phyloP scores from a whole-genome alignment of 2,888 invertebrate genomes.

The Tetrapedia diversipes region DNA sequence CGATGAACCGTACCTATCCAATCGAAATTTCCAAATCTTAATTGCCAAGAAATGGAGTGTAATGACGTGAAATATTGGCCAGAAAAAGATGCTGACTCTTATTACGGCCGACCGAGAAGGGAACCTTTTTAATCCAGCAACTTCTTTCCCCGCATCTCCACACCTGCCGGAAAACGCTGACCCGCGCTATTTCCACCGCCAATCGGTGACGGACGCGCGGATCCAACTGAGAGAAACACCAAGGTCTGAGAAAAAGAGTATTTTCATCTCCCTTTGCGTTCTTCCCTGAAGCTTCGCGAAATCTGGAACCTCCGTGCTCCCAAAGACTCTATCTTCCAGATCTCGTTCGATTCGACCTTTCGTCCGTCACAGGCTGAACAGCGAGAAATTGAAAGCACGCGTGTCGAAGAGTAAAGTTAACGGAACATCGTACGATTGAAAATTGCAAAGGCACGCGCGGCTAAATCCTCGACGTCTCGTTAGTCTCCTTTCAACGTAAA shows the following conservation, averaged over 20 bases:
- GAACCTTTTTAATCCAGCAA: constrained; percentile 78
- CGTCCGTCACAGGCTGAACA: neutral
- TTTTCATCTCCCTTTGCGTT: constrained; percentile 22
- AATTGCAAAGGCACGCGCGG: neutral
- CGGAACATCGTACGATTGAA: neutral
- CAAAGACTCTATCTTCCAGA: neutral
- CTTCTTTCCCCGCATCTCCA: constrained; percentile 34
- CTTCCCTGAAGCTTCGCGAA: constrained; percentile 16
- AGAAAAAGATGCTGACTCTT: constrained; percentile 81
- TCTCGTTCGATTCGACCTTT: neutral
- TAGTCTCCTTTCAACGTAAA: neutral
- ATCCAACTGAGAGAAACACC: constrained; percentile 30
- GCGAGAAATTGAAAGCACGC: neutral
- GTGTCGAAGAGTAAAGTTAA: neutral
- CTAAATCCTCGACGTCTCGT: neutral
- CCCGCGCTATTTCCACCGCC: constrained; percentile 74
- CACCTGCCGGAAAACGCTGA: constrained; percentile 76
- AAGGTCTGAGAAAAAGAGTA: constrained; percentile 12
- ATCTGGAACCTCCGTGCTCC: neutral
- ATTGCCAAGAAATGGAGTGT: constrained; percentile 79
- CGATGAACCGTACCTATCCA: constrained; percentile 64
- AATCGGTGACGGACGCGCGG: constrained; percentile 75
- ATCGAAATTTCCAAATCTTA: constrained; percentile 75
- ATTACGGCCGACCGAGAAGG: constrained; percentile 71
- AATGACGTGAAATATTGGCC: constrained; percentile 79